Evolutionary conservation across 2,888 invertebrate genomes (phyloP), one percentile per base, ranked within the genome.

Genomic region (Chymomyza caudatula): DNA sequence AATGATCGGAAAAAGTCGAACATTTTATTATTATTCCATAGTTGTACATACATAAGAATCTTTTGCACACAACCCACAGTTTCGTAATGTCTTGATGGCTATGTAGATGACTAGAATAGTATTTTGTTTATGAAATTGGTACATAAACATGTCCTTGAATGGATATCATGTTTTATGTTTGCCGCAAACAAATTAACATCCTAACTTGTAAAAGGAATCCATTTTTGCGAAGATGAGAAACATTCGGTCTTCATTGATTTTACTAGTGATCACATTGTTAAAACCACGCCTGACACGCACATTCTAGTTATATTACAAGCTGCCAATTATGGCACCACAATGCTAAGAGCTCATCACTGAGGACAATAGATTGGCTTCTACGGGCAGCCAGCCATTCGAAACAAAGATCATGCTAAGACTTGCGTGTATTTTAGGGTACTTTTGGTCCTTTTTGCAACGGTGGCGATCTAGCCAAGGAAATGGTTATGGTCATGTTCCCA

Each of bases 311-410:
- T 37, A 2, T 37, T 37, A 11, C 67, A 69, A 70, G 77, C 70
- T 73, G 71, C 69, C 84, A 83, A 83, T 79, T 80, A 80, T 57
- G 11, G 49, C 29, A 56, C 56, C 47, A 71, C 77, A 77, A 77
- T 68, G 66, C 29, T 1, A 56, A 60, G 54, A 67, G 67, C 62
- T 67, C 71, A 77, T 78, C 77, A 68, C 42, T 47, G 47, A 15
- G 23, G 44, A 65, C 56, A 60, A 61, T 54, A 56, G 29, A 37
- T 37, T 37, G 29, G 52, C 23, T 54, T 15, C 23, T 23, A 29
- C 6, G 5, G 23, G 22, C 44, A 47, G 44, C 47, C 44, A 47
- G 44, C 47, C 47, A 58, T 49, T 58, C 19, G 17, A 58, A 22
- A 49, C 49, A 29, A 58, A 11, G 42, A 42, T 42, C 55, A 42